These are phyloP conservation scores for Drosophila azteca DNA, from an alignment of 1,140 invertebrate species.

Conservation along the genomic window DNA sequence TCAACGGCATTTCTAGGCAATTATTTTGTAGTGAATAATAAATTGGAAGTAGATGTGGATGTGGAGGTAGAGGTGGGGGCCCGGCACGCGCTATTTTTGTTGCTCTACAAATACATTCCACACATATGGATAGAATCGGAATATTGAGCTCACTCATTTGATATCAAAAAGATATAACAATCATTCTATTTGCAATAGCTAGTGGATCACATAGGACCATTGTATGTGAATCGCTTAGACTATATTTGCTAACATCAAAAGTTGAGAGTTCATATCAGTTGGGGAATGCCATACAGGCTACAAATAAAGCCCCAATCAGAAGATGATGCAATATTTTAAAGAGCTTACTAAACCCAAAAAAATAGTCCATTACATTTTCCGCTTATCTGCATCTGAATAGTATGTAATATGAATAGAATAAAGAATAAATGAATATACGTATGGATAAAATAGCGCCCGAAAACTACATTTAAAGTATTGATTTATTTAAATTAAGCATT, in stretches of 20 bases:
- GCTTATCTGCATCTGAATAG: no score
- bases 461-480: slow-evolving; percentile 25
- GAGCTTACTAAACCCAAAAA: slow-evolving; percentile 15
- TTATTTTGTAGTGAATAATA: slow-evolving; percentile 65
- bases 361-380: background rate
- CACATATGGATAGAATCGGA: slow-evolving; percentile 6
- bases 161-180: no score
- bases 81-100: slow-evolving; percentile 35
- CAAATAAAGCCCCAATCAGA: slow-evolving; percentile 7
- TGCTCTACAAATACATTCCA: slow-evolving; percentile 17
- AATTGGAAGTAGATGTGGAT: background rate
- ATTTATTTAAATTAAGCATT: slow-evolving; percentile 52
- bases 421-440: no score
- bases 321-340: slow-evolving; percentile 45
- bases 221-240: slow-evolving; percentile 16
- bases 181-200: slow-evolving; percentile 5
- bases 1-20: slow-evolving; percentile 77
- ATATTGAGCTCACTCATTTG: background rate
- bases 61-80: slow-evolving; percentile 22
- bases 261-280: slow-evolving; percentile 17
- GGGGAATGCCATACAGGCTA: background rate
- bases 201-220: background rate
- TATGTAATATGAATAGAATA: no score
- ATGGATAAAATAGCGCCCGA: no score
- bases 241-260: slow-evolving; percentile 20